phyloP scores from a whole-genome alignment of 1,140 invertebrate species.

The Drosophila rhopaloa region DNA sequence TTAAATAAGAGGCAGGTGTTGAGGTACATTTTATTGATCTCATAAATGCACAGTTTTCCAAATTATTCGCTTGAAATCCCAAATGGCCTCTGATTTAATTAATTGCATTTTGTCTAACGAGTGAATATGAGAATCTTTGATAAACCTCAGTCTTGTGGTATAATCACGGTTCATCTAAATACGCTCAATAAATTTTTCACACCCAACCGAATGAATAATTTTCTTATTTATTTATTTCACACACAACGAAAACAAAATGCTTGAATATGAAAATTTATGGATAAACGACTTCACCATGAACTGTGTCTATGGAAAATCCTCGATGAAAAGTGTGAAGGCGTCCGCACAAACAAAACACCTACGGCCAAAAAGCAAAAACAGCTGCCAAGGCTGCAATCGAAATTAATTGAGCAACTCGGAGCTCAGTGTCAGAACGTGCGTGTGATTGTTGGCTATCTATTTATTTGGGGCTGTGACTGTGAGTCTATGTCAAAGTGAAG shows the following conservation, averaged over 20 bases:
- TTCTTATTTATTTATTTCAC: slow-evolving; percentile 46
- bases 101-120: slow-evolving; percentile 13
- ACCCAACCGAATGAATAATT: slow-evolving; percentile 32
- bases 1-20: too few species aligned
- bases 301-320: slow-evolving; percentile 44
- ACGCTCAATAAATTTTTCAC: slow-evolving; percentile 31
- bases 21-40: slow-evolving; percentile 8
- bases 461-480: slow-evolving; percentile 12
- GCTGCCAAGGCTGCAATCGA: slow-evolving; percentile 79
- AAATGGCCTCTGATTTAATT: slow-evolving; percentile 17
- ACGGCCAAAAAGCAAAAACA: slow-evolving; percentile 54
- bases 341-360: slow-evolving; percentile 39
- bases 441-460: slow-evolving; percentile 36
- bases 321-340: slow-evolving; percentile 39
- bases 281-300: slow-evolving; percentile 53
- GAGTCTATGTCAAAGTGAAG: slow-evolving; percentile 69
- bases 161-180: slow-evolving; percentile 33
- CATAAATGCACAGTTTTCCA: background rate
- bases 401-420: slow-evolving; percentile 77
- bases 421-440: slow-evolving; percentile 49
- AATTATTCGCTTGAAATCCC: slow-evolving; percentile 5
- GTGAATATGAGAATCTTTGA: slow-evolving; percentile 1
- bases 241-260: slow-evolving; percentile 21
- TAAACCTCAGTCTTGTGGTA: slow-evolving; percentile 16
- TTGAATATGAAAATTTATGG: slow-evolving; percentile 47